Evolutionary conservation across 2,888 invertebrate species (phyloP), one percentile per base, ranked within the genome.

Genomic region (Drosophila nigricruria): DNA sequence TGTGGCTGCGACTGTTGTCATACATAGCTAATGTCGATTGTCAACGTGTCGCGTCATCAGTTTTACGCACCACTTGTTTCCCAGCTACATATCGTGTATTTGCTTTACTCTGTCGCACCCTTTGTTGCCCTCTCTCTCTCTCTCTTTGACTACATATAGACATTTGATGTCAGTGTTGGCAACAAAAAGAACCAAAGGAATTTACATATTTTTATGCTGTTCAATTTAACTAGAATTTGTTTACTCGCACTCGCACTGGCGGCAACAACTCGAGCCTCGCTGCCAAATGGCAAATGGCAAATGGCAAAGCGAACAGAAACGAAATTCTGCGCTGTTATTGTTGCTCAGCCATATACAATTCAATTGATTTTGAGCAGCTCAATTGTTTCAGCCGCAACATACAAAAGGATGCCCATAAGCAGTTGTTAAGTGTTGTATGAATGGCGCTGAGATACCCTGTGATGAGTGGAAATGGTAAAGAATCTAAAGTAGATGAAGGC

Each of bases 21-120:
- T 53, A 53, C 53, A 53, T 66, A 50, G 56, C 50, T 53, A 70
- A 69, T 73, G 74, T 61, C 74, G 62, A 70, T 74, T 77, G 79
- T 81, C 81, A 77, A 81, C 84, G 84, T 81, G 82, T 77, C 84
- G 75, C 81, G 80, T 88, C 88, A 85, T 77, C 82, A 88, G 81
- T 82, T 88, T 88, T 77, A 77, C 88, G 80, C 88, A 77, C 82
- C 82, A 85, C 86, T 88, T 82, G 74, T 67, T 82, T 69, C 57
- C 64, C 43, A 38, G 38, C 53, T 52, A 58, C 45, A 52, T 43
- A 23, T 38, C 23, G 23, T 20, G 10, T 12, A n/a, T 45, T 27
- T 10, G 27, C 18, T 12, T n/a, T 1, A n/a, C 25, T 45, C 25
- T 25, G 8, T 25, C 25, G 16, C 16, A 9, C 9, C n/a, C 1